A percentile compares a stretch with the other conserved stretches of the same genome.
Evolutionary conservation across 2,797 vertebrate genomes (phyloP).

Genomic region (Gymnopithys bicolor): DNA sequence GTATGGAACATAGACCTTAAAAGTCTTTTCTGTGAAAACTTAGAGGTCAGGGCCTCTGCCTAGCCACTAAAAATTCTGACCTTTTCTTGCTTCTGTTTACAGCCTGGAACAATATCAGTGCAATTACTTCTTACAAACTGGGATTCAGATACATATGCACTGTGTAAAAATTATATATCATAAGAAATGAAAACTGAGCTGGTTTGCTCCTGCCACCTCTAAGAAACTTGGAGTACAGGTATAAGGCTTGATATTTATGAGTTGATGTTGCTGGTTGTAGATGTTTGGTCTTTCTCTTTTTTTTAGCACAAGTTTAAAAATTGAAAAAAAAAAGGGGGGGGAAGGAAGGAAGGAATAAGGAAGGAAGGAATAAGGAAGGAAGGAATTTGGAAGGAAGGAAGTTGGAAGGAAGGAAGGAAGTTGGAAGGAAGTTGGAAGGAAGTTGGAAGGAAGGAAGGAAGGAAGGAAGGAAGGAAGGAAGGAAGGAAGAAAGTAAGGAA

Average conservation of each 20-base stretch:
- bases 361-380: no score
- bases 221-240: not conserved
- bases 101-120: not conserved
- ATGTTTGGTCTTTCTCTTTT: not conserved
- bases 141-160: not conserved
- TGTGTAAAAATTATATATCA: not conserved
- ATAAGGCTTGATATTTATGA: fast-evolving
- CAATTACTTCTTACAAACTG: not conserved
- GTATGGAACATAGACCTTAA: fast-evolving
- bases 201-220: fast-evolving
- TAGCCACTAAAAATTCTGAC: not conserved
- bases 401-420: no score
- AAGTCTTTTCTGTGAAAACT: not conserved
- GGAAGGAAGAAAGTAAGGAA: no score
- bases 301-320: not conserved
- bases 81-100: not conserved
- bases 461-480: no score
- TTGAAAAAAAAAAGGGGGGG: not conserved
- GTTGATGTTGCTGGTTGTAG: not conserved
- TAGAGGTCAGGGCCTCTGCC: not conserved
- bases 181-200: not conserved
- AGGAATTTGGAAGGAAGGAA: no score
- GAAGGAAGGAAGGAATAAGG: no score
- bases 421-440: no score
- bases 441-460: no score